phyloP scores from a whole-genome alignment of 2,888 invertebrate genomes.

The Macaria notata region DNA sequence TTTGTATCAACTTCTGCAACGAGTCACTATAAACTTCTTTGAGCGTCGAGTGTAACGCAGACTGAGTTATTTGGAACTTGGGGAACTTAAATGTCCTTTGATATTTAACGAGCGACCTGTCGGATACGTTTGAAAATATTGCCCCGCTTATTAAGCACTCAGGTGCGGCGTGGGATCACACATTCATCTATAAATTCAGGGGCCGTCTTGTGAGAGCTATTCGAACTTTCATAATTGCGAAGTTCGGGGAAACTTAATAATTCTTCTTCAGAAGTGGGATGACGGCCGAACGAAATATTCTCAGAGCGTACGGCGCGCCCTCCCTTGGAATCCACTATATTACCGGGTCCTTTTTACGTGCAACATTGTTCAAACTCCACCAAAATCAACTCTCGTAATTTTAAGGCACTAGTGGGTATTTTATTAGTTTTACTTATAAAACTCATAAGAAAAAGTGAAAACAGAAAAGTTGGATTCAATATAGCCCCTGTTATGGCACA shows the following conservation, averaged over 20 bases:
- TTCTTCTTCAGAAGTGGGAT: conserved; percentile 81
- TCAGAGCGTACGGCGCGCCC: conserved; percentile 65
- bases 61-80: conserved; percentile 20
- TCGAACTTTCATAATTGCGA: conserved; percentile 82
- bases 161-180: conserved; percentile 61
- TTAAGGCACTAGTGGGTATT: conserved; percentile 50
- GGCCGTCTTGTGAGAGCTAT: conserved; percentile 79
- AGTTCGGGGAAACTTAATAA: conserved; percentile 81
- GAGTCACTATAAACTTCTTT: conserved; percentile 30
- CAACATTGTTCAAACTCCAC: conserved; percentile 57
- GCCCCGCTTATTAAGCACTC: conserved; percentile 42
- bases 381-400: conserved; percentile 51
- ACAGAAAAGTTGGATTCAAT: conserved; percentile 47
- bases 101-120: conserved; percentile 26
- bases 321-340: conserved; percentile 62
- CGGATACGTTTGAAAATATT: conserved; percentile 42
- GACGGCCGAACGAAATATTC: conserved; percentile 79
- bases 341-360: conserved; percentile 63
- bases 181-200: conserved; percentile 81
- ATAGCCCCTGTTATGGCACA: conserved; percentile 30
- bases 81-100: conserved; percentile 18
- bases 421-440: conserved; percentile 50
- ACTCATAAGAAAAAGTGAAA: conserved; percentile 43
- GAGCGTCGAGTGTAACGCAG: conserved; percentile 20
- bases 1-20: conserved; percentile 33